Conservation (phyloP, 92 coral and sea anemone genomes). For the Umimayanthus kanabou region DNA sequence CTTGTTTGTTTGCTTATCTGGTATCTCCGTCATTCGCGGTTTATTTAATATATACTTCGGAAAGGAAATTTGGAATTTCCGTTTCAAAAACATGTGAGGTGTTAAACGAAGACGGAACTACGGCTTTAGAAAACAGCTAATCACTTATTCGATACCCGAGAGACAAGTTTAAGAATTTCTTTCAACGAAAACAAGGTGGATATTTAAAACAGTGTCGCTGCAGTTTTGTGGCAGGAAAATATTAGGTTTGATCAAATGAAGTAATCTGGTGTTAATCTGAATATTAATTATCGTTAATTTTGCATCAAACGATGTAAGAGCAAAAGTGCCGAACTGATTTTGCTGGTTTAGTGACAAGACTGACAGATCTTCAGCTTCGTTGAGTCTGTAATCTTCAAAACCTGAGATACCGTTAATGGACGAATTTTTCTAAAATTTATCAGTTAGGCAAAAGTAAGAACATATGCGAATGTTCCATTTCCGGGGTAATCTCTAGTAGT, state of each 20-base stretch:
- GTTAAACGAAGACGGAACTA: slow-evolving; percentile 41
- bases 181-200: slow-evolving; percentile 22
- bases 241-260: too few relatives aligned
- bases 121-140: slow-evolving; percentile 6
- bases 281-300: not conserved
- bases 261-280: too few relatives aligned
- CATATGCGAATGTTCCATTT: slow-evolving; percentile 15
- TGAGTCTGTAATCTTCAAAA: too few relatives aligned
- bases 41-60: not conserved
- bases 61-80: slow-evolving; percentile 41
- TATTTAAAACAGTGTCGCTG: not conserved
- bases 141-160: not conserved
- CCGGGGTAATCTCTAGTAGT: not conserved
- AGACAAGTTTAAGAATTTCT: slow-evolving; percentile 11
- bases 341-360: not conserved
- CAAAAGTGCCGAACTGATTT: too few relatives aligned
- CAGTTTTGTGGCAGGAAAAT: not conserved
- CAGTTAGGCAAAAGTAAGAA: not conserved
- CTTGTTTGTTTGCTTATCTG: not conserved
- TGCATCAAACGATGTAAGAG: not conserved
- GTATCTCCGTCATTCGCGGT: slow-evolving; percentile 5
- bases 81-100: slow-evolving; percentile 21
- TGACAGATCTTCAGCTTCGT: too few relatives aligned
- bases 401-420: not conserved
- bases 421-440: not conserved